Evolutionary conservation across 2,888 invertebrate genomes (phyloP).

Genomic region (Ichneumon xanthorius): DNA sequence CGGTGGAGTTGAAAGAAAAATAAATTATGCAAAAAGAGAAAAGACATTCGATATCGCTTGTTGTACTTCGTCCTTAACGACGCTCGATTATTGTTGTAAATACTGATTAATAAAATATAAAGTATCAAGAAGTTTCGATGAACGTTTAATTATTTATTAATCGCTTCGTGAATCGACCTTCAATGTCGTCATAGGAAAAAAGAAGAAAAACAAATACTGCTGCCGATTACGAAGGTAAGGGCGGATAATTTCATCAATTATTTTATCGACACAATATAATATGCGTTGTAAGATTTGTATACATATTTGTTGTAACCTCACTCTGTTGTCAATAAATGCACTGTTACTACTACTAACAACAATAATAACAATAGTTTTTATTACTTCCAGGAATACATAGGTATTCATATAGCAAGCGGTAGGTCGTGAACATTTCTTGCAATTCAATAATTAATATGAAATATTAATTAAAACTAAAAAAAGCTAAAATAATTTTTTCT

Average conservation of each 20-base stretch:
- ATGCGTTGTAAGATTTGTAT: too few species aligned
- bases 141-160: conserved; percentile 9
- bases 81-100: conserved; percentile 59
- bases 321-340: too few species aligned
- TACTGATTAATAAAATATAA: conserved; percentile 57
- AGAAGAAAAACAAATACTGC: not conserved
- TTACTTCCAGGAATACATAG: too few species aligned
- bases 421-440: too few species aligned
- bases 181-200: not conserved
- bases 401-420: too few species aligned
- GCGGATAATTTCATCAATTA: not conserved
- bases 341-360: too few species aligned
- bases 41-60: conserved; percentile 31
- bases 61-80: conserved; percentile 40
- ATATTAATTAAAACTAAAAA: too few species aligned
- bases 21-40: not conserved
- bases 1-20: conserved; percentile 11
- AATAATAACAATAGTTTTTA: too few species aligned
- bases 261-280: not conserved
- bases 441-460: too few species aligned
- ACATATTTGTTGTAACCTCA: too few species aligned
- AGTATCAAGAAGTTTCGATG: conserved; percentile 23
- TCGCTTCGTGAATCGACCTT: not conserved
- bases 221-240: not conserved
- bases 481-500: too few species aligned